Evolutionary conservation across 2,888 invertebrate genomes (phyloP), one percentile per base, ranked within the genome.

Genomic region (Euproctis similis): DNA sequence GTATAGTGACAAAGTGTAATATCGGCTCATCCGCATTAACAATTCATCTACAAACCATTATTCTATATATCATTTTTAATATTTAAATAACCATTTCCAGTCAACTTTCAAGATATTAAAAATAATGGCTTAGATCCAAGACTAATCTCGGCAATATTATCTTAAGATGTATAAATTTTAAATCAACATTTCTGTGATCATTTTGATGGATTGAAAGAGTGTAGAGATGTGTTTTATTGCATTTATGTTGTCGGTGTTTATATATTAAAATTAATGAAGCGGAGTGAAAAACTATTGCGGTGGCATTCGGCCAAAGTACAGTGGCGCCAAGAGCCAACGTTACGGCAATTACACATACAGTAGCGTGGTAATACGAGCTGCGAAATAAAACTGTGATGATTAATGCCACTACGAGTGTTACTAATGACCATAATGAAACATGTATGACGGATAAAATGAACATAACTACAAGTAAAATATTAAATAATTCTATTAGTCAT

Each of bases 291-390:
- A 51, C 56, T 58, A 60, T 54, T 63, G 60, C 61, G 60, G 59
- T 78, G 80, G 80, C 80, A 76, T 58, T 45, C 65, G 39, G 75
- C 81, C 78, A 81, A 75, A 56, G 68, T 58, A 49, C 51, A 37
- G 63, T 68, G 80, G 78, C 78, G 80, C 77, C 76, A 50, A 39
- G 78, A 77, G 80, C 77, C 76, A 50, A 39, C 52, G 64, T 52
- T 55, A 57, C 65, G 60, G 61, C 71, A 71, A 73, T 74, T 75
- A 71, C 69, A 66, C 60, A 65, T 53, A 20, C 20, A 65, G 59
- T 57, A 61, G 54, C 59, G 56, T 51, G 54, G 75, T 65, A 75
- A 77, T 54, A 48, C 50, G 69, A 74, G 64, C 62, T 55, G 67
- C 44, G 48, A 67, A 68, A 73, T 72, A 69, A 71, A 72, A 73